Base-by-base conservation (phyloP, 1,140 invertebrate genomes). In the Gryon sp. region DNA sequence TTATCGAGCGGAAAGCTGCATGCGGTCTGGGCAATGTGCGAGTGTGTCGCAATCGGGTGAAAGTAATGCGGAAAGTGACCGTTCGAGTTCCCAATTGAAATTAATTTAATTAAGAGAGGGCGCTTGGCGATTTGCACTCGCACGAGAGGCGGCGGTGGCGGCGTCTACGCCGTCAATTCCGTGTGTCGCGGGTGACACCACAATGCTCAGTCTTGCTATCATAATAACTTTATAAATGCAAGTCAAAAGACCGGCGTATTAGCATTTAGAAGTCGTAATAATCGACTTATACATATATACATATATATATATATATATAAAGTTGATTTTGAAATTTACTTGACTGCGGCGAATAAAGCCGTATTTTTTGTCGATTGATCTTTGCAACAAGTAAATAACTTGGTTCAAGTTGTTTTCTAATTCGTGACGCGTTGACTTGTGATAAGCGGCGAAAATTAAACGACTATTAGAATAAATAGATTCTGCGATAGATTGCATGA, bases 91-190 rank as follows among this genome's bases (percentile, higher is more conserved):
- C 62, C 79, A 80, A 85, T 84, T 83, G 83, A 81, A 84, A 84
- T 84, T 84, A 82, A 84, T 83, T 84, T 83, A 85, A 87, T 87
- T 85, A 84, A 78, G 72, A n/a, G n/a, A 80, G 74, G 76, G 76
- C 78, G 52, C 73, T 66, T 55, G 59, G 19, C n/a, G 59, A 48
- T 43, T 60, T 38, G 57, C 40, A 11, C 34, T 28, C 20, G 15
- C 28, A 8, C 36, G n/a, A n/a, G n/a, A n/a, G n/a, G n/a, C n/a
- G n/a, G n/a, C n/a, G n/a, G n/a, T n/a, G 68, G 55, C 45, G 55
- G 43, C 59, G 18, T 32, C 12, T 12, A 30, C n/a, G 59, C 41
- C 34, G 59, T 30, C 52, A 60, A 65, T 59, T 65, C 40, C 36
- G 41, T 41, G 40, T 28, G 50, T 50, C 43, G 63, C 26, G 46